These are phyloP conservation scores for Notothenia rossii DNA, from an alignment of 2,113 vertebrate species.

Conservation along the genomic window DNA sequence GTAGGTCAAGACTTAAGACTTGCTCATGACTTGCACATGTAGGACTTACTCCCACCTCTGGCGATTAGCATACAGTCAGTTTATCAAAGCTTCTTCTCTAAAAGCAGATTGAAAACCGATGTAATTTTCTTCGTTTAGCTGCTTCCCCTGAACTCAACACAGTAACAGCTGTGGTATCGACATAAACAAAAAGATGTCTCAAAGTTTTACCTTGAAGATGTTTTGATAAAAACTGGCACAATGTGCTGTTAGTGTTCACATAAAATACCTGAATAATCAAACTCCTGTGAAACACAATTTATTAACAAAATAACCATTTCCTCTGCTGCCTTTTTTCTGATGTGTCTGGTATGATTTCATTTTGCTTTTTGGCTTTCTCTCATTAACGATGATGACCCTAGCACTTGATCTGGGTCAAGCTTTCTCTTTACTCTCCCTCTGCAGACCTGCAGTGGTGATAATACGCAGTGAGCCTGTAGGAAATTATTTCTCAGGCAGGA, in stretches of 20 bases:
- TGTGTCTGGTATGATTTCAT: not conserved
- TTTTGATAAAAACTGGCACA: not conserved
- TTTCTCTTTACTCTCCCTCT: conserved; percentile 12
- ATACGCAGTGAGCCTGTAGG: conserved; percentile 25
- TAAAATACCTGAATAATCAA: not conserved
- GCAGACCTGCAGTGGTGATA: conserved; percentile 18
- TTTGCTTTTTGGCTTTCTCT: conserved; percentile 26
- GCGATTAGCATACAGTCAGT: not conserved
- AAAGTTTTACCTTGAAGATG: not conserved
- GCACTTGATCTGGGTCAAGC: conserved; percentile 44
- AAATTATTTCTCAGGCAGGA: conserved; percentile 30
- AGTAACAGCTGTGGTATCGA: not conserved
- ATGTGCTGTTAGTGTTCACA: not conserved
- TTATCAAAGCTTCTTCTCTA: not conserved
- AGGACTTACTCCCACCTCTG: no score
- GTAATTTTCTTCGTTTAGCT: not conserved
- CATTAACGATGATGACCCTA: conserved; percentile 32
- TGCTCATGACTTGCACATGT: no score
- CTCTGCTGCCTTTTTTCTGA: not conserved
- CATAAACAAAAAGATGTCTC: not conserved
- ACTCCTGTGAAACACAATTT: not conserved
- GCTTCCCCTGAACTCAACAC: not conserved
- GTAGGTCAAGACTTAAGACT: no score
- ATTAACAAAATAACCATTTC: not conserved
- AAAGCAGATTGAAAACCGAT: conserved; percentile 9